Conservation (phyloP, 2,797 vertebrate species). For the Tinamus major region DNA sequence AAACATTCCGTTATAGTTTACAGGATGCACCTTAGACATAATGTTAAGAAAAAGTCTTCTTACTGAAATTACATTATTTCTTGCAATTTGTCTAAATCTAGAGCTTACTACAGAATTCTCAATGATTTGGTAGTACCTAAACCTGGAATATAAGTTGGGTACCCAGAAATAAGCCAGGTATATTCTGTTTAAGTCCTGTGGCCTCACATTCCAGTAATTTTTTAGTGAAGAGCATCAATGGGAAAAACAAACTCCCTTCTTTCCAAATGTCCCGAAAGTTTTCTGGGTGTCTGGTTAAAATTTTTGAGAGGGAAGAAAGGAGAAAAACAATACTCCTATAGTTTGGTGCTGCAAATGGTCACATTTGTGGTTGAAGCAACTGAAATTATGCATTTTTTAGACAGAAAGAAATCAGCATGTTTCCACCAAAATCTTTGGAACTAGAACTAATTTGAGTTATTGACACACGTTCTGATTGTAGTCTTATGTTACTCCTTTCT, state of each 20-base stretch:
- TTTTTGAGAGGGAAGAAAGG: neutral
- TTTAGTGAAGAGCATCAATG: neutral
- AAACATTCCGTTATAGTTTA: neutral
- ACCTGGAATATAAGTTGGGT: neutral
- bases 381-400: neutral
- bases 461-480: neutral
- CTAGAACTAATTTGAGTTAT: neutral
- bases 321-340: neutral
- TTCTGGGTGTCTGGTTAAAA: neutral
- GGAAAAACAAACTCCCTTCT: neutral
- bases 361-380: neutral
- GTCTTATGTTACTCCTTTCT: neutral
- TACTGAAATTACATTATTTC: neutral
- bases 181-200: neutral
- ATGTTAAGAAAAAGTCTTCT: neutral
- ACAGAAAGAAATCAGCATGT: neutral
- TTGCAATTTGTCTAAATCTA: neutral
- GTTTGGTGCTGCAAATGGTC: neutral
- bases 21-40: neutral
- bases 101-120: neutral
- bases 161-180: neutral
- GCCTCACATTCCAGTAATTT: neutral
- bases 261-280: neutral
- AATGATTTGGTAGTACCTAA: neutral
- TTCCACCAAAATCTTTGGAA: neutral